Conservation (phyloP, 2,797 vertebrate species). For the Halcyon chelicuti region DNA sequence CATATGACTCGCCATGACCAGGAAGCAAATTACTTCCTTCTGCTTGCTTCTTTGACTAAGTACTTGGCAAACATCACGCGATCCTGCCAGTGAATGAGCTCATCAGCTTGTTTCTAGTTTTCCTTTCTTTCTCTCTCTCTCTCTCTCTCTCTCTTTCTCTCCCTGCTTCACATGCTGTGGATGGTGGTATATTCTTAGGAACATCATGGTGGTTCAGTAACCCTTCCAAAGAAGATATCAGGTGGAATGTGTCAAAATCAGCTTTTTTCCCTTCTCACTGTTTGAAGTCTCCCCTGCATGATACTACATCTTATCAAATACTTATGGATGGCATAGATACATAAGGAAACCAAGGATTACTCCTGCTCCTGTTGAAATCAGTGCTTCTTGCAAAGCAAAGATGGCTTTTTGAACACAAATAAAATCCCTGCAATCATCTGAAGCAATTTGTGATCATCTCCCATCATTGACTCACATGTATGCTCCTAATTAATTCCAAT, state of each 20-base stretch:
- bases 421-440: background rate
- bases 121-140: background rate
- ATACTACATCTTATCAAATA: background rate
- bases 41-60: constrained; percentile 34
- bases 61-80: background rate
- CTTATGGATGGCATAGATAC: background rate
- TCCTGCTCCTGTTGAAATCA: background rate
- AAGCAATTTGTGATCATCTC: background rate
- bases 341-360: background rate
- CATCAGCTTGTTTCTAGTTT: background rate
- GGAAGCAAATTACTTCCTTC: constrained; percentile 25
- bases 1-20: constrained; percentile 23
- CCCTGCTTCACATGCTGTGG: background rate
- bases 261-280: background rate
- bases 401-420: background rate
- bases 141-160: background rate
- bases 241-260: background rate
- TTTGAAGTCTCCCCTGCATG: background rate
- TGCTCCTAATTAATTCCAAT: background rate
- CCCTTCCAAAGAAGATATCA: background rate
- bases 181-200: background rate
- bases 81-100: background rate
- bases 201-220: background rate
- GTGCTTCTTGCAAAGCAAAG: background rate
- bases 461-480: background rate